phyloP scores from a whole-genome alignment of 2,888 invertebrate genomes.

The Zeuzera pyrina region DNA sequence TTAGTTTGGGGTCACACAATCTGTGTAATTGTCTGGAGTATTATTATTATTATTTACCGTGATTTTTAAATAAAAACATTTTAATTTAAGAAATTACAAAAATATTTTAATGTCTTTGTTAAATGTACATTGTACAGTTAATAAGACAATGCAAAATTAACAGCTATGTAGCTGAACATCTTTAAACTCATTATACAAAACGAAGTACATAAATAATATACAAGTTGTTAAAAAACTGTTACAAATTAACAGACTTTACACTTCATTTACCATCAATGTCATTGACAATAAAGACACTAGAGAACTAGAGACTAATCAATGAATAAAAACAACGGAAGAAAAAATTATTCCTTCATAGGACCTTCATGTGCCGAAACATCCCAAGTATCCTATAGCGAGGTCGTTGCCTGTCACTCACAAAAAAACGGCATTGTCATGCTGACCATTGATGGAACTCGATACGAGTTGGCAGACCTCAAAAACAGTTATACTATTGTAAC shows the following conservation, averaged over 20 bases:
- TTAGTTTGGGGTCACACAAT: too few relatives aligned
- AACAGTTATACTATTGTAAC: slow-evolving; percentile 45
- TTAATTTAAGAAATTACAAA: too few relatives aligned
- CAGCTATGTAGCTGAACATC: too few relatives aligned
- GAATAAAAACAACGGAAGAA: slow-evolving; percentile 29
- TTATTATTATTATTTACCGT: too few relatives aligned
- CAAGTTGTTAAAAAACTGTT: slow-evolving; percentile 27
- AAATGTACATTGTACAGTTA: too few relatives aligned
- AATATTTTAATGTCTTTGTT: too few relatives aligned
- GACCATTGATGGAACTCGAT: slow-evolving; percentile 44
- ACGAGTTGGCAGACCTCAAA: slow-evolving; percentile 34
- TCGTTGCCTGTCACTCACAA: slow-evolving; percentile 46
- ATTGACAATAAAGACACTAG: slow-evolving; percentile 38
- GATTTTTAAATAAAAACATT: too few relatives aligned
- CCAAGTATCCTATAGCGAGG: slow-evolving; percentile 30
- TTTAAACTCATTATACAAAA: too few relatives aligned
- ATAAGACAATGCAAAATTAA: too few relatives aligned
- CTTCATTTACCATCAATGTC: slow-evolving; percentile 56
- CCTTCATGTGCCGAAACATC: slow-evolving; percentile 29
- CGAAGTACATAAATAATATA: too few relatives aligned
- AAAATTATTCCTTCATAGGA: slow-evolving; percentile 28
- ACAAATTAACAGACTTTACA: slow-evolving; percentile 38
- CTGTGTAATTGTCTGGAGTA: too few relatives aligned
- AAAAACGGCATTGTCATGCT: slow-evolving; percentile 43
- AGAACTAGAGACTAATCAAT: slow-evolving; percentile 24